Percentiles rank a stretch among this genome's conserved stretches.
Conservation (phyloP, 1,140 invertebrate species). For the Tetraneura akinire region DNA sequence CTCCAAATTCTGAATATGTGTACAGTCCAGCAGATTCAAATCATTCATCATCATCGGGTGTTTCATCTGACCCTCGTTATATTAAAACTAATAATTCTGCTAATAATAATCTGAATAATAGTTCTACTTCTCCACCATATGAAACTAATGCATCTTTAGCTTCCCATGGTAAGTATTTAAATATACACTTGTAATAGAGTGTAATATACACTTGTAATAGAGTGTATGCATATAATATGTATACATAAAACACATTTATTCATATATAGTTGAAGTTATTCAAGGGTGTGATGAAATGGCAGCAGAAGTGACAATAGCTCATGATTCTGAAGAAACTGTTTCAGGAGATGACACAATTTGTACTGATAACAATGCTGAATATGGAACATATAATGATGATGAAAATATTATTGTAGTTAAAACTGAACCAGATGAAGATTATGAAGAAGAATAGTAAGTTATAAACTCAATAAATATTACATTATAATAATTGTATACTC, state of each 20-base stretch:
- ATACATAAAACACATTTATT: constrained; percentile 20
- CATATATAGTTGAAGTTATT: constrained; percentile 40
- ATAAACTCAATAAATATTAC: not conserved
- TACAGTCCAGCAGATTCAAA: constrained; percentile 47
- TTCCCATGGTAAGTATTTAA: constrained; percentile 43
- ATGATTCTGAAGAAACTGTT: constrained; percentile 41
- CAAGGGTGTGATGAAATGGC: constrained; percentile 50
- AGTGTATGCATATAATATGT: not conserved
- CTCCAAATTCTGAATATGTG: constrained; percentile 35
- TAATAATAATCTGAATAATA: constrained; percentile 25
- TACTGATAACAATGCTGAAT: constrained; percentile 43
- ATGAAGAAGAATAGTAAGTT: constrained; percentile 42
- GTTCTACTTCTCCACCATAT: constrained; percentile 24
- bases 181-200: not conserved
- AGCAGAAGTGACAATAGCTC: constrained; percentile 42
- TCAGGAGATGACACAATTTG: constrained; percentile 43
- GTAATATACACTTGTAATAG: not conserved
- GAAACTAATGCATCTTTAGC: constrained; percentile 46
- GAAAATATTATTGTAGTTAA: constrained; percentile 47
- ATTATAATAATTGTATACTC: constrained; percentile 12
- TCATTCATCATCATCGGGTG: constrained; percentile 46
- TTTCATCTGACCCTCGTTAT: constrained; percentile 28
- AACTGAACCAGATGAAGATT: constrained; percentile 41
- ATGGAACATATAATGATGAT: constrained; percentile 45
- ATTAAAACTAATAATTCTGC: constrained; percentile 21